Conservation (phyloP, 2,113 vertebrate genomes). For the Tachycineta bicolor region DNA sequence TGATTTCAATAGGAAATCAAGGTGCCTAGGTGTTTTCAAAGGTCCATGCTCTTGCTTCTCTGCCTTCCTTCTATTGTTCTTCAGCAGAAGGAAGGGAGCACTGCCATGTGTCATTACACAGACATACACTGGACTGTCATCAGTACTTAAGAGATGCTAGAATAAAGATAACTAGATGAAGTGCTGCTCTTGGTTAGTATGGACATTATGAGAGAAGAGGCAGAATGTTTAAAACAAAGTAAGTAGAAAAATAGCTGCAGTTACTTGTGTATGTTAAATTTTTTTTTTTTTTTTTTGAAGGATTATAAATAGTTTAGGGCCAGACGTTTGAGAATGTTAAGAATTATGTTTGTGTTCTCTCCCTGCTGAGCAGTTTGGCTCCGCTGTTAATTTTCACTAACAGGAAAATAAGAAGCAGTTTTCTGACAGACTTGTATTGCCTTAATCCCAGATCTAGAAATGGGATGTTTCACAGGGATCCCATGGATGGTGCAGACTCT, state of each 20-base stretch:
- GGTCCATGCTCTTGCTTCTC: neutral
- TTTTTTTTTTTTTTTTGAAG: neutral
- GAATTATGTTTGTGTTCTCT: neutral
- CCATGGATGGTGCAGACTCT: neutral
- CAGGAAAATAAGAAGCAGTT: neutral
- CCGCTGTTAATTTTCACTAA: neutral
- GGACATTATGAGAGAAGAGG: neutral
- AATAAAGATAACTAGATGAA: neutral
- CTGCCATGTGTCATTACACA: neutral
- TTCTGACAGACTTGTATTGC: neutral
- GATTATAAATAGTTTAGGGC: neutral
- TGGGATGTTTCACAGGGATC: neutral
- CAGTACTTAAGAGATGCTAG: neutral
- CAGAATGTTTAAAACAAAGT: neutral
- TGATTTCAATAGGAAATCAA: neutral
- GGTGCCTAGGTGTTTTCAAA: neutral
- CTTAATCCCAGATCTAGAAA: neutral
- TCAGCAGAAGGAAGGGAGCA: neutral
- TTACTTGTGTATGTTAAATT: neutral
- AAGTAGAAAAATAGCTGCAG: neutral
- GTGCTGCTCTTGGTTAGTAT: neutral
- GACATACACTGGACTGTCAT: neutral
- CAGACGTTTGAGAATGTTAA: neutral
- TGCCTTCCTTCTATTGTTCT: neutral
- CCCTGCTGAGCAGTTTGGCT: neutral